These are phyloP conservation scores for Hydroisotoma schaefferi DNA, from an alignment of 2,888 invertebrate species.

Conservation along the genomic window DNA sequence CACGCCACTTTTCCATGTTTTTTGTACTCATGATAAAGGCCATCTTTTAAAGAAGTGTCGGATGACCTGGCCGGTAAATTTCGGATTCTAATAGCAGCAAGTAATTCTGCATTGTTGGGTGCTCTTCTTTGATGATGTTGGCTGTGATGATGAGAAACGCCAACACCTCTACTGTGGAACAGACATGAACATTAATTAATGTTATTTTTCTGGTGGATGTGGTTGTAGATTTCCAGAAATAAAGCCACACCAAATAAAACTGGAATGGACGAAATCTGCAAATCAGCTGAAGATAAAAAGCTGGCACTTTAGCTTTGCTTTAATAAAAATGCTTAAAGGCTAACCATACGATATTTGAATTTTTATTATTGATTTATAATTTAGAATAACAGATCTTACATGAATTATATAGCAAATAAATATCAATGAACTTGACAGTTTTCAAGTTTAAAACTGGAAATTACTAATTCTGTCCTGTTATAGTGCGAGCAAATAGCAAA, in stretches of 20 bases:
- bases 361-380: too few relatives aligned
- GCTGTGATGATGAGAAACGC: conserved; percentile 37
- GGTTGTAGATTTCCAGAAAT: not conserved
- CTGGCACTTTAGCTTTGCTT: too few relatives aligned
- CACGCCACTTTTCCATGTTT: conserved; percentile 96
- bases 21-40: conserved; percentile 97
- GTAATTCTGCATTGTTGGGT: conserved; percentile 40
- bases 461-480: too few relatives aligned
- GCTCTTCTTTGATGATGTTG: conserved; percentile 40
- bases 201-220: too few relatives aligned
- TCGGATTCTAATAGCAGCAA: conserved; percentile 62
- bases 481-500: too few relatives aligned
- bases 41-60: conserved; percentile 73
- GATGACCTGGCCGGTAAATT: conserved; percentile 81
- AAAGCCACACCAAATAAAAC: not conserved
- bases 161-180: conserved; percentile 29
- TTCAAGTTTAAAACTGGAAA: too few relatives aligned
- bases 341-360: too few relatives aligned
- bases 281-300: not conserved
- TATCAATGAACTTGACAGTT: too few relatives aligned
- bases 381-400: too few relatives aligned
- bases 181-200: too few relatives aligned
- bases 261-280: not conserved
- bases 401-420: too few relatives aligned
- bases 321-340: too few relatives aligned